Base-by-base conservation (phyloP, 2,797 vertebrate species). In the Myotis vivesi region DNA sequence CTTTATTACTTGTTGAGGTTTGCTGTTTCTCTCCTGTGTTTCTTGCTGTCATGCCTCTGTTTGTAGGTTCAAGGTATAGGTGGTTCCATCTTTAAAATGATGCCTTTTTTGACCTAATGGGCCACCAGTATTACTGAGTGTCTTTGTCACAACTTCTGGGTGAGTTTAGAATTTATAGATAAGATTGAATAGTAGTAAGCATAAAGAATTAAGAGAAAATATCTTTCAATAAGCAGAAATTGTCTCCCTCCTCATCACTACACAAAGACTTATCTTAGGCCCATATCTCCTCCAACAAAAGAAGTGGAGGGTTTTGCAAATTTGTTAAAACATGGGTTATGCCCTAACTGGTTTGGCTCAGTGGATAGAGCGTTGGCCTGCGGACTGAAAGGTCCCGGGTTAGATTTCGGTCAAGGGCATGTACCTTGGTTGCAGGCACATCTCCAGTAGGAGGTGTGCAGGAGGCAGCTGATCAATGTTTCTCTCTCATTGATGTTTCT, bases 1-100 rank as follows among this genome's bases (percentile, higher is more conserved):
- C 73, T 92, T 87, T n/a, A 0, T 1, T 51, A 82, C 83, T 19
- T 5, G 46, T 38, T 94, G 76, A 55, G 2, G 22, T 17, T 8
- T 72, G 93, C 81, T 75, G 75, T 96, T 46, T 91, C 44, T 33
- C 6, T 66, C 38, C 71, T 87, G 82, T 87, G 57, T 72, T 28
- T 20, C 59, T 36, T 93, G 59, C 22, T 64, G 66, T 38, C 30
- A 2, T 30, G 87, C 28, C 20, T 92, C 59, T 87, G 19, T 41
- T 62, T 89, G 25, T 25, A 79, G 28, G 64, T 77, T 2, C 69
- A 51, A 41, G 76, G 33, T 46, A 38, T 38, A 84, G 66, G 68
- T 93, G 41, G 20, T 49, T 36, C 81, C 62, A 51, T 25, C 30
- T 38, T 66, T 55, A 22, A 82, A 84, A 11, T 4, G 0, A 28